Evolutionary conservation across 2,113 vertebrate genomes (phyloP).

Genomic region (Oryzias celebensis): DNA sequence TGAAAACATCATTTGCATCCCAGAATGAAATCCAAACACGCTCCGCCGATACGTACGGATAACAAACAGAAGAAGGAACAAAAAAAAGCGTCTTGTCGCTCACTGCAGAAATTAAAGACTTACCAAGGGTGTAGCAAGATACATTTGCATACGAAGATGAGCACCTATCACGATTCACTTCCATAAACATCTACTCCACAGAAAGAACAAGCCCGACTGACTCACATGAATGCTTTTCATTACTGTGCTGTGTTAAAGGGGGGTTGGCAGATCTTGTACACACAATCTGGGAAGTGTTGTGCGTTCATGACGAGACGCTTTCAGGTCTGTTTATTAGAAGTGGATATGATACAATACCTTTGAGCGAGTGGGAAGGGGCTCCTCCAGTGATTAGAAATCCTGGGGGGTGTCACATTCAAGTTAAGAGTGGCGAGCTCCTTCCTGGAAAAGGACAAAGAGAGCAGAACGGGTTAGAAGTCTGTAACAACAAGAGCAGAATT

Average conservation of each 20-base stretch:
- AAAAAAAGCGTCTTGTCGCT: not conserved
- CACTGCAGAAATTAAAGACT: conserved; percentile 50
- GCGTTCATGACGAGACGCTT: conserved; percentile 50
- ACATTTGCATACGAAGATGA: conserved; percentile 70
- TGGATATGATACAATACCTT: conserved; percentile 52
- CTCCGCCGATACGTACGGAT: conserved; percentile 41
- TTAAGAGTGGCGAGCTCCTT: conserved; percentile 36
- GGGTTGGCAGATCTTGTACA: not conserved
- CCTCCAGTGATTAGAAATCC: conserved; percentile 49
- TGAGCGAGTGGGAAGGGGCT: not conserved
- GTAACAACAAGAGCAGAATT: not conserved
- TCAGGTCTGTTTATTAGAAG: conserved; percentile 5
- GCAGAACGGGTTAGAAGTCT: conserved; percentile 27
- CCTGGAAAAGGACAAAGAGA: conserved; percentile 47
- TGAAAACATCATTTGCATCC: conserved; percentile 73
- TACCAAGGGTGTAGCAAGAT: conserved; percentile 29
- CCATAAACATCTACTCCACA: conserved; percentile 50
- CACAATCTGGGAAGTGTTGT: conserved; percentile 34
- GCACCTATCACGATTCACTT: conserved; percentile 51
- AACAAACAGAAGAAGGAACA: conserved; percentile 28
- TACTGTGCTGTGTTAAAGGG: conserved; percentile 16
- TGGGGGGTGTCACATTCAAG: conserved; percentile 58
- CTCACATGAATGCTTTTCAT: conserved; percentile 55
- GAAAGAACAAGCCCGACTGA: conserved; percentile 54
- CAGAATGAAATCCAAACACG: conserved; percentile 67